A percentile compares a stretch with the other conserved stretches of the same genome.
Conservation (phyloP, 2,888 invertebrate species). For the Meloe dianella region DNA sequence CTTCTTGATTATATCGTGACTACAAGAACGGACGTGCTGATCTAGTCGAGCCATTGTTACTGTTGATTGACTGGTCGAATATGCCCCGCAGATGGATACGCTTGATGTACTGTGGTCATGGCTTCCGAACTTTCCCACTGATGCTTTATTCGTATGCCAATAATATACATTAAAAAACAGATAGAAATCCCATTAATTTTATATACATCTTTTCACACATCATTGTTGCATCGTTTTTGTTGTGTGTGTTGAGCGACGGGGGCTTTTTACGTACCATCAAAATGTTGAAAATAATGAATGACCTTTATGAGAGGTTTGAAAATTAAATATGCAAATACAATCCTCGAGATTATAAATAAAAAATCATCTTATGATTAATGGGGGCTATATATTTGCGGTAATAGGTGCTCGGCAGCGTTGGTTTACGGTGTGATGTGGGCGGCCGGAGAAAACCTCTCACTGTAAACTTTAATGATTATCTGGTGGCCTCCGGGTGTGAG, state of each 20-base stretch:
- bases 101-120: slow-evolving; percentile 14
- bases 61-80: slow-evolving; percentile 29
- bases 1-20: slow-evolving; percentile 33
- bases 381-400: slow-evolving; percentile 44
- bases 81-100: slow-evolving; percentile 20
- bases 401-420: slow-evolving; percentile 44
- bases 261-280: background rate
- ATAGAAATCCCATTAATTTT: slow-evolving; percentile 7
- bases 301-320: slow-evolving; percentile 16
- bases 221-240: too few relatives aligned
- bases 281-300: slow-evolving; percentile 10
- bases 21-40: slow-evolving; percentile 30
- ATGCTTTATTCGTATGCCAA: background rate
- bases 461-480: slow-evolving; percentile 53
- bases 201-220: background rate
- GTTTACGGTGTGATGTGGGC: slow-evolving; percentile 50
- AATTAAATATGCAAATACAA: slow-evolving; percentile 37
- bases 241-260: background rate
- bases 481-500: slow-evolving; percentile 51
- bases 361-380: slow-evolving; percentile 46
- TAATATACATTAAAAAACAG: background rate
- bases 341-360: slow-evolving; percentile 36
- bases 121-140: slow-evolving; percentile 11
- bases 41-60: slow-evolving; percentile 30
- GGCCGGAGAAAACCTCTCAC: slow-evolving; percentile 50